A percentile compares a stretch with the other conserved stretches of the same genome.
phyloP scores from a whole-genome alignment of 2,113 vertebrate species.

The Pterocles gutturalis region DNA sequence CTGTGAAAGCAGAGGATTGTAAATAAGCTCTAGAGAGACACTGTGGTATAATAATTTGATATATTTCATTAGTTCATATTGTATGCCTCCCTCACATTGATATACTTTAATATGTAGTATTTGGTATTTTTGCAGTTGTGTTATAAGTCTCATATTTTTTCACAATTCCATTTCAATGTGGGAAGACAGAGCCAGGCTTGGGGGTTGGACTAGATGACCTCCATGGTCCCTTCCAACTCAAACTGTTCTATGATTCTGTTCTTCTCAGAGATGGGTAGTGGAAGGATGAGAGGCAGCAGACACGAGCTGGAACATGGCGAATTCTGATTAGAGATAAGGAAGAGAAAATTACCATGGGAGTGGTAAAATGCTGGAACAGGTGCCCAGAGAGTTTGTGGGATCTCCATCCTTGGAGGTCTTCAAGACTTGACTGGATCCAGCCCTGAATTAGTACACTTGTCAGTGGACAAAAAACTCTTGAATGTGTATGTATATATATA shows the following conservation, averaged over 20 bases:
- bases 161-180: background rate
- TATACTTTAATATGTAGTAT: background rate
- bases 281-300: background rate
- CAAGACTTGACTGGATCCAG: background rate
- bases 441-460: background rate
- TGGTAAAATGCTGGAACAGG: background rate
- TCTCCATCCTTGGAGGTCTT: background rate
- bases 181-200: background rate
- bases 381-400: background rate
- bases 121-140: background rate
- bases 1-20: background rate
- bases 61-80: background rate
- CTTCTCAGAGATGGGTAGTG: background rate
- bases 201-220: too few species aligned
- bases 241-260: too few species aligned
- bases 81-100: background rate
- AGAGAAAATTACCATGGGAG: background rate
- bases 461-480: too few species aligned
- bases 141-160: rapidly evolving
- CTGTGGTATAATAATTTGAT: background rate
- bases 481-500: background rate
- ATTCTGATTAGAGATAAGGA: background rate
- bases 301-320: background rate
- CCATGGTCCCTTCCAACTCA: too few species aligned
- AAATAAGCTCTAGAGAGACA: background rate